phyloP scores from a whole-genome alignment of 2,113 vertebrate genomes.

The Condylura cristata region DNA sequence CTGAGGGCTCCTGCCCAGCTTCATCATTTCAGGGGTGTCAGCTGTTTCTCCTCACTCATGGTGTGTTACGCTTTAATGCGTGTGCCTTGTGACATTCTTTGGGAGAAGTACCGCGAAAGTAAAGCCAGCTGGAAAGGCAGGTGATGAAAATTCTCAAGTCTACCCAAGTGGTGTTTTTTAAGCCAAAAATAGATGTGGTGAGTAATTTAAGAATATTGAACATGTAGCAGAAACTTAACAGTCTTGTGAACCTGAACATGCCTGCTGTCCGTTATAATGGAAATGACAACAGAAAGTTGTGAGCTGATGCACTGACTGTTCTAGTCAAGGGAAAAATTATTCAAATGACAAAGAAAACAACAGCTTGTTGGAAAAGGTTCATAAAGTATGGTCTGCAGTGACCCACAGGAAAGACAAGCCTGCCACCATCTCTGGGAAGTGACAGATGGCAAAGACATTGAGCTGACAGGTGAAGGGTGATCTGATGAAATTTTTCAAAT shows the following conservation, averaged over 20 bases:
- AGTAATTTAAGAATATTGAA: not conserved
- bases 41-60: not conserved
- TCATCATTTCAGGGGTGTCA: not conserved
- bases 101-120: not conserved
- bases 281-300: not conserved
- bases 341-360: not conserved
- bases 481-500: conserved; percentile 36
- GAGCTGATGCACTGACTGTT: not conserved
- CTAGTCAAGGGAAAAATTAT: not conserved
- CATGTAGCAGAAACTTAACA: not conserved
- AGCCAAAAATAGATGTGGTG: not conserved
- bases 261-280: not conserved
- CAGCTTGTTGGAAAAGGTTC: not conserved
- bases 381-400: not conserved
- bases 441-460: conserved; percentile 34
- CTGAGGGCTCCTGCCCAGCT: too few species aligned
- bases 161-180: not conserved
- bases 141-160: not conserved
- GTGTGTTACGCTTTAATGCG: not conserved
- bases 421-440: not conserved
- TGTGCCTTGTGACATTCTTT: not conserved
- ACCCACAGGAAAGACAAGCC: not conserved
- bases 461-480: not conserved
- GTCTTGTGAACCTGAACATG: not conserved
- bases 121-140: not conserved